A percentile compares a stretch with the other conserved stretches of the same genome.
phyloP scores from a whole-genome alignment of 2,888 invertebrate species.

The Rhopalosiphum nymphaeae region DNA sequence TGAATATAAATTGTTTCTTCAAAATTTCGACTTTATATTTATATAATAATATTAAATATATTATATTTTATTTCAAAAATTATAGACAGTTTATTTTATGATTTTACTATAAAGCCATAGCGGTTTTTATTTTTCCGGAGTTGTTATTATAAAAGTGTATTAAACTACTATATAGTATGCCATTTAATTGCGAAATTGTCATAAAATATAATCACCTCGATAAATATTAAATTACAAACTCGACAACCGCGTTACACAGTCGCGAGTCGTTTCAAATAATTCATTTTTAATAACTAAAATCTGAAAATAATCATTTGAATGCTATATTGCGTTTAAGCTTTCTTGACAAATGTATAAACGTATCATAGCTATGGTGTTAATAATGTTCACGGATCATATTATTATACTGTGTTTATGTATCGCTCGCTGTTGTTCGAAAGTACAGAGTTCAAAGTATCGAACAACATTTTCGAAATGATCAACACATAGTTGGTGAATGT shows the following conservation, averaged over 20 bases:
- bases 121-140: constrained; percentile 1
- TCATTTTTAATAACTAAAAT: constrained; percentile 18
- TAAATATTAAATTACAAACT: constrained; percentile 41
- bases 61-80: constrained; percentile 1
- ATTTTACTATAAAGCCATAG: neutral
- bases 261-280: neutral
- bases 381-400: neutral
- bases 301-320: neutral
- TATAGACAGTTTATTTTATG: neutral
- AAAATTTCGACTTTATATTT: neutral
- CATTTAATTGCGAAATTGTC: neutral
- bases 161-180: neutral
- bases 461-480: neutral
- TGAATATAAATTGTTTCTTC: neutral
- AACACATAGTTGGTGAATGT: neutral
- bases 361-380: neutral
- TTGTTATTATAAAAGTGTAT: neutral
- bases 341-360: neutral
- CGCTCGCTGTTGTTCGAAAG: neutral
- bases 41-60: neutral
- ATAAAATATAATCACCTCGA: constrained; percentile 7
- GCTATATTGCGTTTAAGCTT: neutral
- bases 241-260: neutral
- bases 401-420: neutral
- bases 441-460: neutral